These are phyloP conservation scores for Agrochola circellaris DNA, from an alignment of 2,888 invertebrate species.

Conservation along the genomic window DNA sequence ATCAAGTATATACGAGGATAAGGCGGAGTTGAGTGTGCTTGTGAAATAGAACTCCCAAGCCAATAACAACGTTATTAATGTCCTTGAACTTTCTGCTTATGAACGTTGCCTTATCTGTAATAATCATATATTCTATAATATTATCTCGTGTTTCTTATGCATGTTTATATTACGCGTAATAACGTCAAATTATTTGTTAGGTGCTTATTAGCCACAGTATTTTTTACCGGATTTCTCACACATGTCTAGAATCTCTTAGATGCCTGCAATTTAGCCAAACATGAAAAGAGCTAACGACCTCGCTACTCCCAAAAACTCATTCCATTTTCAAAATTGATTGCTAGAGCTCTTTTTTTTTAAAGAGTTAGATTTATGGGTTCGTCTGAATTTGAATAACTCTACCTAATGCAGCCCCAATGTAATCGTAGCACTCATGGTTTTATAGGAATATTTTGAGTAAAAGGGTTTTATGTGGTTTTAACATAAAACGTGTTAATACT, in stretches of 20 bases:
- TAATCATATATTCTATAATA: conserved; percentile 8
- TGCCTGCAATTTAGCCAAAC: not conserved
- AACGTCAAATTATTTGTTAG: conserved; percentile 8
- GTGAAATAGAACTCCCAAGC: conserved; percentile 62
- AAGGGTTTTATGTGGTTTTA: conserved; percentile 33
- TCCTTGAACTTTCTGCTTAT: conserved; percentile 44
- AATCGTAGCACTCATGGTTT: conserved; percentile 22
- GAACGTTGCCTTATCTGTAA: conserved; percentile 31
- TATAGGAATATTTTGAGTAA: conserved; percentile 25
- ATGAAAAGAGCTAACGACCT: conserved; percentile 30
- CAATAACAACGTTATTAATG: conserved; percentile 64
- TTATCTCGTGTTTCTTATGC: conserved; percentile 1
- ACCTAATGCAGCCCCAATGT: not conserved
- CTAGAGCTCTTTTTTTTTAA: conserved; percentile 31
- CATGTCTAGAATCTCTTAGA: not conserved
- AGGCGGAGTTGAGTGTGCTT: conserved; percentile 53
- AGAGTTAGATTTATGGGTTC: conserved; percentile 9
- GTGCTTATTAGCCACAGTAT: not conserved
- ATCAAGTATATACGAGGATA: conserved; percentile 56
- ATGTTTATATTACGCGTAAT: not conserved
- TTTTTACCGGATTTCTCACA: not conserved
- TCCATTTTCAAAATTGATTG: conserved; percentile 20
- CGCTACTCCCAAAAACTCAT: not conserved
- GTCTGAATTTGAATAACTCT: not conserved
- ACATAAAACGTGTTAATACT: conserved; percentile 26